A percentile compares a stretch with the other conserved stretches of the same genome.
phyloP scores from a whole-genome alignment of 2,113 vertebrate genomes.

The Muntiacus muntjak region DNA sequence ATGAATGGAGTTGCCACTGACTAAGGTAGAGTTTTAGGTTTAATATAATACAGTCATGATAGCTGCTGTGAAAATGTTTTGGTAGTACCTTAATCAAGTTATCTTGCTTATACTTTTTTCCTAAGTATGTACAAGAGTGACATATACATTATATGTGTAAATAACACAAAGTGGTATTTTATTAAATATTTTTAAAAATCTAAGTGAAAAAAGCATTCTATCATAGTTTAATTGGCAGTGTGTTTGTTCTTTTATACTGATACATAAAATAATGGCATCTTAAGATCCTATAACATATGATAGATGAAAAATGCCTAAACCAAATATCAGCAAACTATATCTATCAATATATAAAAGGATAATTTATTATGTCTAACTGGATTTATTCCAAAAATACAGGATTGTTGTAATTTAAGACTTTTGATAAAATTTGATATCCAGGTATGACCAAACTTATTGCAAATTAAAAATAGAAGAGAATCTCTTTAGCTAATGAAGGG shows the following conservation, averaged over 20 bases:
- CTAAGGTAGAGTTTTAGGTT: neutral
- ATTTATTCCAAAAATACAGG: neutral
- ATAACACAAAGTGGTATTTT: neutral
- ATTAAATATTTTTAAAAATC: neutral
- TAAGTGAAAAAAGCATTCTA: neutral
- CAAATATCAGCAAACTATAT: neutral
- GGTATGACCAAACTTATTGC: neutral
- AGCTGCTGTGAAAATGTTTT: neutral
- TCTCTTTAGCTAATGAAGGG: neutral
- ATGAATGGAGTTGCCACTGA: neutral
- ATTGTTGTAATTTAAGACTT: neutral
- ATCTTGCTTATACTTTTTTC: neutral
- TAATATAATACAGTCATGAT: neutral
- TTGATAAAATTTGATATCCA: neutral
- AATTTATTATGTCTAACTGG: neutral
- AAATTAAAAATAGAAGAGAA: neutral
- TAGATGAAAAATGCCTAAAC: neutral
- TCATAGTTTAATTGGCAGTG: neutral
- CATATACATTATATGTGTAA: neutral
- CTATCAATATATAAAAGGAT: neutral
- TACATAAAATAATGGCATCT: neutral
- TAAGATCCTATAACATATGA: neutral
- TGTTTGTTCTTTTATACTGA: slow-evolving; percentile 5
- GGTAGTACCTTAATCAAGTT: neutral
- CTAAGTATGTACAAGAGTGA: neutral